phyloP scores from a whole-genome alignment of 1,140 invertebrate genomes.

The Chelonus insularis region DNA sequence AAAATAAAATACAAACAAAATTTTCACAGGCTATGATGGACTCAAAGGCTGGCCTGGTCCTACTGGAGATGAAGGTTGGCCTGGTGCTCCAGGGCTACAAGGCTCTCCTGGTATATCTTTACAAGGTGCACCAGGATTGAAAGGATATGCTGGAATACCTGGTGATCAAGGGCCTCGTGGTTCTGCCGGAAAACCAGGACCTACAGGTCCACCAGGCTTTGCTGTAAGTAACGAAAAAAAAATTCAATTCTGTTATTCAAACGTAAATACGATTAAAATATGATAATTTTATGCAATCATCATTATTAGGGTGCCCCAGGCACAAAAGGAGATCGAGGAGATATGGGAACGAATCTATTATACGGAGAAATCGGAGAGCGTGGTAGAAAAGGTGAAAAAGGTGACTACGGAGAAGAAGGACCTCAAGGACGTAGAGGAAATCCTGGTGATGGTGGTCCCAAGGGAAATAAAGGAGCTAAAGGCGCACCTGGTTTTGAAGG shows the following conservation, averaged over 20 bases:
- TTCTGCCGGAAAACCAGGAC: constrained; percentile 54
- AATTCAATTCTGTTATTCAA: background rate
- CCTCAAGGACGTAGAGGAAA: constrained; percentile 53
- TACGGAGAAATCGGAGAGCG: constrained; percentile 54
- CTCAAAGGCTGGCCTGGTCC: constrained; percentile 63
- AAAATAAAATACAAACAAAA: too few species aligned
- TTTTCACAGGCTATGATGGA: constrained; percentile 57
- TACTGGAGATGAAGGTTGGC: constrained; percentile 57
- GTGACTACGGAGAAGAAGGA: constrained; percentile 50
- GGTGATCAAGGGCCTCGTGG: constrained; percentile 62
- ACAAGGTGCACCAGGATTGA: constrained; percentile 55
- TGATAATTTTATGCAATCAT: constrained; percentile 10
- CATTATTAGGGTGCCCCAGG: constrained; percentile 47
- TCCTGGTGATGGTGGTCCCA: constrained; percentile 55
- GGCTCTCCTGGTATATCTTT: constrained; percentile 57
- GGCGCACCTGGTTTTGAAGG: constrained; percentile 57
- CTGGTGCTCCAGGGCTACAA: constrained; percentile 54
- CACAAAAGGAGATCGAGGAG: constrained; percentile 59
- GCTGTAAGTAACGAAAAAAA: constrained; percentile 37
- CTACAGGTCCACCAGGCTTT: constrained; percentile 53
- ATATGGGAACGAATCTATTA: constrained; percentile 47
- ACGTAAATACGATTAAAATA: too few species aligned
- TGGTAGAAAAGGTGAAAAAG: constrained; percentile 45
- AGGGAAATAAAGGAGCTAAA: constrained; percentile 61
- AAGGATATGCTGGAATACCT: constrained; percentile 61